Evolutionary conservation across 2,888 invertebrate species (phyloP).

Genomic region (Cosmorhoe ocellata): DNA sequence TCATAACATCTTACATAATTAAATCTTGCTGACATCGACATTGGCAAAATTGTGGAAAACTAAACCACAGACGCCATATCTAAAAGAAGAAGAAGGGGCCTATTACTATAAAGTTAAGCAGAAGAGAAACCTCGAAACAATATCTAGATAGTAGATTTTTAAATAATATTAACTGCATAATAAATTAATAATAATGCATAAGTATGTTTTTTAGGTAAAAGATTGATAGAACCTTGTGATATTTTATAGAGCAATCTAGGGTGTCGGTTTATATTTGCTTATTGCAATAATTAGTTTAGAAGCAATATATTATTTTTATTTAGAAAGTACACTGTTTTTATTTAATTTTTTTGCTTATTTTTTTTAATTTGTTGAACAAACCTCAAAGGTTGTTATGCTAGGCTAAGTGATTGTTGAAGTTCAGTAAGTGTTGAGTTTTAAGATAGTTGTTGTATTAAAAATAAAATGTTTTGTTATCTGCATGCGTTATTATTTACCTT

Average conservation of each 20-base stretch:
- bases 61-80: no score
- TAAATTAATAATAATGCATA: no score
- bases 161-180: no score
- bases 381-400: slow-evolving; percentile 4
- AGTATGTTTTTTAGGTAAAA: background rate
- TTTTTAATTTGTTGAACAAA: slow-evolving; percentile 8
- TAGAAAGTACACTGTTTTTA: slow-evolving; percentile 9
- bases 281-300: background rate
- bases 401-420: background rate
- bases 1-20: no score
- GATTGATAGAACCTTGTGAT: slow-evolving; percentile 2
- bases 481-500: slow-evolving; percentile 9
- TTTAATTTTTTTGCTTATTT: background rate
- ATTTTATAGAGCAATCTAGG: background rate
- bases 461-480: slow-evolving; percentile 31
- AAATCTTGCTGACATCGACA: no score
- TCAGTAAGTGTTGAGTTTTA: slow-evolving; percentile 7
- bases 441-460: slow-evolving; percentile 6
- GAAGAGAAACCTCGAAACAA: no score
- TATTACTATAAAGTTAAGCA: no score
- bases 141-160: no score
- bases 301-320: background rate
- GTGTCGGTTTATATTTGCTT: background rate
- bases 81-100: no score
- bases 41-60: no score